Evolutionary conservation across 2,113 vertebrate species (phyloP).

Genomic region (Mirounga angustirostris): DNA sequence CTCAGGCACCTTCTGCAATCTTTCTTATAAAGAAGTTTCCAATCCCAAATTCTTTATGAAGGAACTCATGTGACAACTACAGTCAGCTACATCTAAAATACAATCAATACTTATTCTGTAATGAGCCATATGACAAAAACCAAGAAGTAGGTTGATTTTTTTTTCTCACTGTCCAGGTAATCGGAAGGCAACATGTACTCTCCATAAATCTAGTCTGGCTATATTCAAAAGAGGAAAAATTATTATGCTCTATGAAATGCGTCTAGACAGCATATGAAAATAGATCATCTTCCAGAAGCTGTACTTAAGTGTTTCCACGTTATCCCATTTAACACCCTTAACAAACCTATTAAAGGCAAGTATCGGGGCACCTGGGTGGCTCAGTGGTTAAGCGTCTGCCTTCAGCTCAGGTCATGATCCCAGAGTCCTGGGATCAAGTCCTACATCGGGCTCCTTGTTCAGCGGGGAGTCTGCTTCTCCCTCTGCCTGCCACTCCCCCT

Average conservation of each 20-base stretch:
- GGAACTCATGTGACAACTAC: neutral
- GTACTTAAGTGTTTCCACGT: neutral
- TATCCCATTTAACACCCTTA: neutral
- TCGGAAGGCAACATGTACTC: neutral
- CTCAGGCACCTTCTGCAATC: neutral
- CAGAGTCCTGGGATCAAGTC: neutral
- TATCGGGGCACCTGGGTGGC: neutral
- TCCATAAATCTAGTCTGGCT: neutral
- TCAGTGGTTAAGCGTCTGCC: neutral
- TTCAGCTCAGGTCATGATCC: neutral
- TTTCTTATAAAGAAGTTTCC: neutral
- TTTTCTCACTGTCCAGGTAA: neutral
- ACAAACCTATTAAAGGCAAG: neutral
- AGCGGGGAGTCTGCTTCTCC: neutral
- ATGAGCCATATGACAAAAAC: neutral
- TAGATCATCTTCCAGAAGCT: neutral
- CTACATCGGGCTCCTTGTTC: neutral
- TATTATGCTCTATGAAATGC: neutral
- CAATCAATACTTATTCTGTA: fast-evolving
- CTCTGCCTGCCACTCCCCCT: neutral
- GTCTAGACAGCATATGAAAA: neutral
- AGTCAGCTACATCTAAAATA: neutral
- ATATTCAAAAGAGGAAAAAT: neutral
- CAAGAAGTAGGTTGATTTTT: neutral
- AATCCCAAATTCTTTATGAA: neutral